Evolutionary conservation across 2,797 vertebrate genomes (phyloP).

Genomic region (Notamacropus eugenii): DNA sequence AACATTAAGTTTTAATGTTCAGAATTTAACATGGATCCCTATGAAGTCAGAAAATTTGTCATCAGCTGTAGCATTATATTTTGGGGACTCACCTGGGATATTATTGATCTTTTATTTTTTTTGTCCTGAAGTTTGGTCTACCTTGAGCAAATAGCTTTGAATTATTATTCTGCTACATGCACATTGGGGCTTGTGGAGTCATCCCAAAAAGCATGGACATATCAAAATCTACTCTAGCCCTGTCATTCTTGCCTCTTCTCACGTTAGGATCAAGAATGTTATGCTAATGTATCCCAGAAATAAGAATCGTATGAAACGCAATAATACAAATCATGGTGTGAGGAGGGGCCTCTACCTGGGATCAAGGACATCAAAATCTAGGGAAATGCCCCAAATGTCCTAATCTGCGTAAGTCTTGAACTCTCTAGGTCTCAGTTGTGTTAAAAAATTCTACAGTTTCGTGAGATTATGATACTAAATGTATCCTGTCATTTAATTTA

Average conservation of each 20-base stretch:
- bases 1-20: not conserved
- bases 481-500: not conserved
- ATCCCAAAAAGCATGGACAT: not conserved
- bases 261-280: not conserved
- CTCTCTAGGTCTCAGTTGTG: not conserved
- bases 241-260: not conserved
- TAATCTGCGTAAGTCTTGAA: not conserved
- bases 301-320: not conserved
- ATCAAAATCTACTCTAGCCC: not conserved
- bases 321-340: not conserved
- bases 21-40: not conserved
- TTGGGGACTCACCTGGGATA: not conserved
- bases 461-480: not conserved
- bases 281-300: not conserved
- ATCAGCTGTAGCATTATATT: not conserved
- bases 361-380: not conserved
- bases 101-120: not conserved
- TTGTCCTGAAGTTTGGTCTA: not conserved
- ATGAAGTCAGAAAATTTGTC: not conserved
- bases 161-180: not conserved
- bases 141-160: not conserved
- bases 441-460: not conserved
- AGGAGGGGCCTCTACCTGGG: not conserved
- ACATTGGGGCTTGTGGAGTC: not conserved
- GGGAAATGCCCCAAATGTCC: not conserved